Conservation (phyloP, 2,797 vertebrate species). For the Acrocephalus scirpaceus region DNA sequence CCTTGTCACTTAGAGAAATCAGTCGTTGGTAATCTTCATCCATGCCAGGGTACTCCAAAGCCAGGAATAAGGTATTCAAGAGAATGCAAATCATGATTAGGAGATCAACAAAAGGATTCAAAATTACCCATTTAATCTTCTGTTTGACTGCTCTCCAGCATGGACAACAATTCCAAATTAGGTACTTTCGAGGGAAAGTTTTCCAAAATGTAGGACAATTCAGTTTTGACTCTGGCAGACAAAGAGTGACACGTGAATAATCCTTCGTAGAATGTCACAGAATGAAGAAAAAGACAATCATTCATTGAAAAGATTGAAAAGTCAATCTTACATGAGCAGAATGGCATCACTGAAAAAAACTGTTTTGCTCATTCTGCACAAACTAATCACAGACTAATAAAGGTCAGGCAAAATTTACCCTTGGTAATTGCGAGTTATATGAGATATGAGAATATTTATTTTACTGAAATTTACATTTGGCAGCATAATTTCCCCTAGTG, state of each 20-base stretch:
- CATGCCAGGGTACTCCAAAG: slow-evolving; percentile 86
- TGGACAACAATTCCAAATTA: slow-evolving; percentile 88
- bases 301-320: neutral
- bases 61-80: slow-evolving; percentile 90
- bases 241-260: neutral
- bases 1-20: slow-evolving; percentile 84
- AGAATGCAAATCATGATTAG: slow-evolving; percentile 90
- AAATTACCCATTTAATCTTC: slow-evolving; percentile 81
- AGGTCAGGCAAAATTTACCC: neutral
- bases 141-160: slow-evolving; percentile 84
- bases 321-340: neutral
- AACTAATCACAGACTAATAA: neutral
- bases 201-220: slow-evolving; percentile 84
- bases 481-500: neutral
- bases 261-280: neutral
- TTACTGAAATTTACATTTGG: neutral
- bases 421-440: neutral
- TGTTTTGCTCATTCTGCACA: neutral
- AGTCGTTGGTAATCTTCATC: slow-evolving; percentile 35
- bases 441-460: neutral
- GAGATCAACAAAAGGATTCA: slow-evolving; percentile 89
- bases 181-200: slow-evolving; percentile 78
- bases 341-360: neutral
- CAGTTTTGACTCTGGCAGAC: slow-evolving; percentile 82
- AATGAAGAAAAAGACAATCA: neutral